Percentiles rank a stretch among this genome's conserved stretches.
Evolutionary conservation across 2,888 invertebrate genomes (phyloP).

Genomic region (Suillia variegata): DNA sequence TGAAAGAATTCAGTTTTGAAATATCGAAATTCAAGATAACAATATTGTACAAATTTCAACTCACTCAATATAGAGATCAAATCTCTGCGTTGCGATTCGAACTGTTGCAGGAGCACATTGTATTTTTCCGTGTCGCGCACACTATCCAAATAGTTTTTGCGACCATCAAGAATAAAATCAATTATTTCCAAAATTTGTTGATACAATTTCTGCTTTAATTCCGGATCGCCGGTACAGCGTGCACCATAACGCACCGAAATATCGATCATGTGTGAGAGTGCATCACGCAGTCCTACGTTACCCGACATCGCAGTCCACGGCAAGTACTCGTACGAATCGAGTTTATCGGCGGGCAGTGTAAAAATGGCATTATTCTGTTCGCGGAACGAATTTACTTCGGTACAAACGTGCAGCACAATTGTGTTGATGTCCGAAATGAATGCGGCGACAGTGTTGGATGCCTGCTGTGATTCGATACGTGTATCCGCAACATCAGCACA

Average conservation of each 20-base stretch:
- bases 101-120: conserved; percentile 68
- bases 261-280: conserved; percentile 61
- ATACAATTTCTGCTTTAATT: conserved; percentile 64
- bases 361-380: conserved; percentile 66
- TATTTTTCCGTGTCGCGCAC: conserved; percentile 67
- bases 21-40: not conserved
- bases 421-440: conserved; percentile 66
- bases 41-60: conserved; percentile 34
- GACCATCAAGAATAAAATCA: conserved; percentile 76
- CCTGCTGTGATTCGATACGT: conserved; percentile 66
- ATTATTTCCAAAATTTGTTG: conserved; percentile 74
- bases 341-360: conserved; percentile 57
- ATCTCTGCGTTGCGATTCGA: conserved; percentile 70
- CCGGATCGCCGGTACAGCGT: conserved; percentile 57
- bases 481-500: conserved; percentile 68
- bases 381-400: conserved; percentile 70
- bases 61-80: conserved; percentile 72
- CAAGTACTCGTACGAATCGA: conserved; percentile 66
- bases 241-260: conserved; percentile 54
- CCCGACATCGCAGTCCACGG: conserved; percentile 78
- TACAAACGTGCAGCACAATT: conserved; percentile 68
- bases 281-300: conserved; percentile 63
- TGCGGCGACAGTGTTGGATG: conserved; percentile 65
- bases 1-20: not conserved
- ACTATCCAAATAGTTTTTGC: conserved; percentile 72